Percentiles rank a stretch among this genome's conserved stretches.
phyloP scores from a whole-genome alignment of 2,888 invertebrate genomes.

The Mythimna impura region DNA sequence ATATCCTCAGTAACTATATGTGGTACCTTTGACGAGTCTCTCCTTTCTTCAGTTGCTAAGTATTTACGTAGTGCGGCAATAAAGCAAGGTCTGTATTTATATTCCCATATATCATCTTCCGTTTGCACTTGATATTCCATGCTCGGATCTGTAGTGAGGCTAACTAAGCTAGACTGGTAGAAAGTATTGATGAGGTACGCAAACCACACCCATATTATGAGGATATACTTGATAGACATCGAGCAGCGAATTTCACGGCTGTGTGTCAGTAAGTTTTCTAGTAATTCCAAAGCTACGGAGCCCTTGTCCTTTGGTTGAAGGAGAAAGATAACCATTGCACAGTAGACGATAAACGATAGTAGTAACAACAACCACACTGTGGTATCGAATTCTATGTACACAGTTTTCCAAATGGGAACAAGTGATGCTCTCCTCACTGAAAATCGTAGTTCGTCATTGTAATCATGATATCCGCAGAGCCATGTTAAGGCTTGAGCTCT shows the following conservation, averaged over 20 bases:
- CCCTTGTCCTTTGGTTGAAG: constrained; percentile 64
- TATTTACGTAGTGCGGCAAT: constrained; percentile 62
- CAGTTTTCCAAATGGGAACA: constrained; percentile 66
- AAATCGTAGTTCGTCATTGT: constrained; percentile 68
- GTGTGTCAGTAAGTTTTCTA: constrained; percentile 69
- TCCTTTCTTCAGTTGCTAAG: constrained; percentile 37
- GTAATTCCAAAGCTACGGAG: constrained; percentile 66
- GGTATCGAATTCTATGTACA: constrained; percentile 70
- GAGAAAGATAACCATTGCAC: constrained; percentile 60
- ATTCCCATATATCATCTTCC: constrained; percentile 66
- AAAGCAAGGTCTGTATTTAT: constrained; percentile 74
- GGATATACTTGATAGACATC: constrained; percentile 58
- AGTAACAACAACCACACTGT: constrained; percentile 71
- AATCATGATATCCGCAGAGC: constrained; percentile 67
- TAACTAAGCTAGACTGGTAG: constrained; percentile 74
- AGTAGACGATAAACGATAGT: constrained; percentile 63
- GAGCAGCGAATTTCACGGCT: constrained; percentile 59
- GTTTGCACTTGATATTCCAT: constrained; percentile 72
- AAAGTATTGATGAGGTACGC: constrained; percentile 71
- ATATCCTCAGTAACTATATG: not conserved
- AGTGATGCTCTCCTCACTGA: constrained; percentile 68
- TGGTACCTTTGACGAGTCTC: not conserved
- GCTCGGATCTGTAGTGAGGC: constrained; percentile 70
- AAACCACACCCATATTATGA: constrained; percentile 74
- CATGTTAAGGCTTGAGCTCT: constrained; percentile 65